Evolutionary conservation across 1,140 invertebrate species (phyloP).

Genomic region (Ylistrum balloti): DNA sequence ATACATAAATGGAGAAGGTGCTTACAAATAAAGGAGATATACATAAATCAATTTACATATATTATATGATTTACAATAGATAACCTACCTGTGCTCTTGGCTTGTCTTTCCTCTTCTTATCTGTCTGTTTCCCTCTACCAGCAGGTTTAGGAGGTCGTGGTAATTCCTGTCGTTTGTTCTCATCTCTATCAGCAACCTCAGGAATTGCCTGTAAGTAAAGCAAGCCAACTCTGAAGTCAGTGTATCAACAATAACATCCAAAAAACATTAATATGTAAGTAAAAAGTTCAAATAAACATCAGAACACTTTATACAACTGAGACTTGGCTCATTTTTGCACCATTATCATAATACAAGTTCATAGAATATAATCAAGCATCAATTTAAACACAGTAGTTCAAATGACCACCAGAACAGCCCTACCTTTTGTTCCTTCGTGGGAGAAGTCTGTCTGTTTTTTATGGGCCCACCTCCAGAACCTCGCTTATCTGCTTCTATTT

Average conservation of each 20-base stretch:
- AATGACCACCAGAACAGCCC: too few species aligned
- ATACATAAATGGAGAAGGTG: background rate
- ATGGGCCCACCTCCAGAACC: conserved; percentile 60
- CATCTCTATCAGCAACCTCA: conserved; percentile 36
- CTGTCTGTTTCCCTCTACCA: conserved; percentile 55
- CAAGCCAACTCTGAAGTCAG: background rate
- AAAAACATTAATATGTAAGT: too few species aligned
- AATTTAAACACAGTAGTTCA: too few species aligned
- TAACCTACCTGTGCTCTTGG: conserved; percentile 54
- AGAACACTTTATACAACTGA: too few species aligned
- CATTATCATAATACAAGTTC: too few species aligned
- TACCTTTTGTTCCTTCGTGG: conserved; percentile 65
- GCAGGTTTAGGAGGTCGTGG: conserved; percentile 53
- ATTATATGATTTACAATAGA: background rate
- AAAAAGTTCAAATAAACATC: too few species aligned
- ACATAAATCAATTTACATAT: too few species aligned
- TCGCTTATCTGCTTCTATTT: conserved; percentile 77
- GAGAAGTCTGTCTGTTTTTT: conserved; percentile 46
- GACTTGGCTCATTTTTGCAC: too few species aligned
- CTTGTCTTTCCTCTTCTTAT: conserved; percentile 52
- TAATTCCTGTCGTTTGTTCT: conserved; percentile 44
- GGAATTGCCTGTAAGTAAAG: background rate
- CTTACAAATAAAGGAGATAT: conserved; percentile 26
- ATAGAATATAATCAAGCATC: too few species aligned
- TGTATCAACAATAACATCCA: too few species aligned